phyloP scores from a whole-genome alignment of 2,113 vertebrate species.

The Patagioenas fasciata region DNA sequence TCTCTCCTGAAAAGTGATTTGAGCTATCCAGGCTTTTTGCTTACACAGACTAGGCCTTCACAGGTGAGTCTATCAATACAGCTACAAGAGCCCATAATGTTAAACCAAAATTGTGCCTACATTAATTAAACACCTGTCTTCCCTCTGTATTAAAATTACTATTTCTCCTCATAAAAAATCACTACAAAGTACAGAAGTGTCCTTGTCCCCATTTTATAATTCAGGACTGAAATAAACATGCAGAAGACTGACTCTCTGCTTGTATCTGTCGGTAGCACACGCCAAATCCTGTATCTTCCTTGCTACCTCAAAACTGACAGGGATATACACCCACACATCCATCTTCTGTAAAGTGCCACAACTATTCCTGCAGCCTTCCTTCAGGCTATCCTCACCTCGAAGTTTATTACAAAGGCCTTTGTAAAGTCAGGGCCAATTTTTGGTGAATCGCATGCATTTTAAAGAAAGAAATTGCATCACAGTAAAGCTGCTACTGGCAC shows the following conservation, averaged over 20 bases:
- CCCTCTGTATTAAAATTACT: neutral
- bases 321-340: neutral
- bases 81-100: neutral
- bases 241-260: neutral
- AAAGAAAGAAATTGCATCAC: neutral
- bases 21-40: neutral
- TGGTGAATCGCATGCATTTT: neutral
- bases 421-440: neutral
- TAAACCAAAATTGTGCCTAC: neutral
- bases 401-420: neutral
- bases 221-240: neutral
- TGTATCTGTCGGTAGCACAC: neutral
- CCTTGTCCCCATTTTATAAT: neutral
- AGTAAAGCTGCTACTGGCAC: neutral
- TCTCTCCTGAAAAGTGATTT: neutral
- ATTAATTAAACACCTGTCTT: neutral
- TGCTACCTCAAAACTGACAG: neutral
- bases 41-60: neutral
- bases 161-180: neutral
- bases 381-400: neutral
- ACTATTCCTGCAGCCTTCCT: neutral
- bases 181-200: neutral
- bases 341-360: neutral
- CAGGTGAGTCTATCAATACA: neutral
- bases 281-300: neutral